Percentiles rank a stretch among this genome's conserved stretches.
Evolutionary conservation across 2,113 vertebrate genomes (phyloP).

Genomic region (Sapayoa aenigma): DNA sequence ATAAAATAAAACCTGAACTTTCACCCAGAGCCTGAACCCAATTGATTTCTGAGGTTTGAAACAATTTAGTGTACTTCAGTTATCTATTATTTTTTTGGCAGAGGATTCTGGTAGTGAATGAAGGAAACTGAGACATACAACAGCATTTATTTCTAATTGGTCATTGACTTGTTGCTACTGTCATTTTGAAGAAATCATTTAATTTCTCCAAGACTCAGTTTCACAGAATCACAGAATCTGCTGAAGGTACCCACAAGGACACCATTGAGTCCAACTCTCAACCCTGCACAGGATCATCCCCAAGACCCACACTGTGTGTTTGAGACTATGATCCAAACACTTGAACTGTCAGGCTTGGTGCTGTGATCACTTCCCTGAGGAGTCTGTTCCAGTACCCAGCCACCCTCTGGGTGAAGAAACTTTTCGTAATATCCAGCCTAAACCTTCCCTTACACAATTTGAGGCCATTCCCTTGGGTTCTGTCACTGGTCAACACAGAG

Average conservation of each 20-base stretch:
- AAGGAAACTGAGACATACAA: not conserved
- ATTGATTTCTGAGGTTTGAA: conserved; percentile 12
- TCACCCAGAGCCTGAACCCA: not conserved
- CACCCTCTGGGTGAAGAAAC: not conserved
- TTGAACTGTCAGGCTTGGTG: not conserved
- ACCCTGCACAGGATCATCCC: not conserved
- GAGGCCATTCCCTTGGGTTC: not conserved
- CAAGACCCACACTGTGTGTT: not conserved
- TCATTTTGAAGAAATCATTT: not conserved
- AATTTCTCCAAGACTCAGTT: not conserved
- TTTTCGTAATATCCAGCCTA: not conserved
- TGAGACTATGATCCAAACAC: not conserved
- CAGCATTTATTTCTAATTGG: not conserved
- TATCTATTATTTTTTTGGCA: conserved; percentile 22
- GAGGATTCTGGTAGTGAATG: conserved; percentile 14
- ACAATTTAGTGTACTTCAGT: not conserved
- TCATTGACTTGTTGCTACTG: not conserved
- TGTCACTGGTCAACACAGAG: not conserved
- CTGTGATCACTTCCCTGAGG: not conserved
- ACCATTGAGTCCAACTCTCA: not conserved
- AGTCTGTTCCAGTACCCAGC: not conserved
- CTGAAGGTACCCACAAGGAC: not conserved
- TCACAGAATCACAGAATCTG: not conserved
- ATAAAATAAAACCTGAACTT: conserved; percentile 44
- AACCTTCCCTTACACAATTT: not conserved